Evolutionary conservation across 2,888 invertebrate genomes (phyloP).

Genomic region (Mechanitis mazaeus): DNA sequence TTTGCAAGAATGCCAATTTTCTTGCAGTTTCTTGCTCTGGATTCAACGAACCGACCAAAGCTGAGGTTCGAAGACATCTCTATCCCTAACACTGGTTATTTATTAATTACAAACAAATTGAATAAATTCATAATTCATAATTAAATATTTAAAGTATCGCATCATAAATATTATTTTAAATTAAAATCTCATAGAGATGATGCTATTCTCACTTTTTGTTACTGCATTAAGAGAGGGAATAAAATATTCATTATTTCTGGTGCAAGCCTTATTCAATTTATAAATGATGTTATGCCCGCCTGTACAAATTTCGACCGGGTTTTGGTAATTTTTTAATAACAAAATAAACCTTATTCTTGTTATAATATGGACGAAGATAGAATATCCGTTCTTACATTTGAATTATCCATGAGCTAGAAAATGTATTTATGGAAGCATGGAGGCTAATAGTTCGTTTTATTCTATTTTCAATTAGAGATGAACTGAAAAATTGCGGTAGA

Average conservation of each 20-base stretch:
- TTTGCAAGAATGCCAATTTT: no score
- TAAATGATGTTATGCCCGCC: slow-evolving; percentile 18
- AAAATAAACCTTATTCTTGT: slow-evolving; percentile 2
- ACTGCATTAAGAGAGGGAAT: slow-evolving; percentile 9
- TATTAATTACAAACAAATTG: no score
- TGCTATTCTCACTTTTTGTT: slow-evolving; percentile 7
- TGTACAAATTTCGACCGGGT: slow-evolving; percentile 10
- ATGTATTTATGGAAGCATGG: slow-evolving; percentile 5
- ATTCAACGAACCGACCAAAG: no score
- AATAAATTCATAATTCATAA: no score
- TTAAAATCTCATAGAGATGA: background rate
- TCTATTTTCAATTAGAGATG: background rate
- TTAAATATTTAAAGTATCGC: no score
- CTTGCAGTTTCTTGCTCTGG: no score
- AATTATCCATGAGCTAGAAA: slow-evolving; percentile 13
- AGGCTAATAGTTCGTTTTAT: slow-evolving; percentile 2
- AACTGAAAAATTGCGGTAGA: background rate
- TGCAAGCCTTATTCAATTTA: slow-evolving; percentile 19
- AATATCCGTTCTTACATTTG: slow-evolving; percentile 10
- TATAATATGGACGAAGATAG: background rate
- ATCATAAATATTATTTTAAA: no score
- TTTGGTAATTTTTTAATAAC: slow-evolving; percentile 4
- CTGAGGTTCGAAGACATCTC: no score
- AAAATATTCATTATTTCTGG: slow-evolving; percentile 12
- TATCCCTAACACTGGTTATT: no score